Conservation (phyloP, 2,797 vertebrate genomes). For the Amblyraja radiata region DNA sequence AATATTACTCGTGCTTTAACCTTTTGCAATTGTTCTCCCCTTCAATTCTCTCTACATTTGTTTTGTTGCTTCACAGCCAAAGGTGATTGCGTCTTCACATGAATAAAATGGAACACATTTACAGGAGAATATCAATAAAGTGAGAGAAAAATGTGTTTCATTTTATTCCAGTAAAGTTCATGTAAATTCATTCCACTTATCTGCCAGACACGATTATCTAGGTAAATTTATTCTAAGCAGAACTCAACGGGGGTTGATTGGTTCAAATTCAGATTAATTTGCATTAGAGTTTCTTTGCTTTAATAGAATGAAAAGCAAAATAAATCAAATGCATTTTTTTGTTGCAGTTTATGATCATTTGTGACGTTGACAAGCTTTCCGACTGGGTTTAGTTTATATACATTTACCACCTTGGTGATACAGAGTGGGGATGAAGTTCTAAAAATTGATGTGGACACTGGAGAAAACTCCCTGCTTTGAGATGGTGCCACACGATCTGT, state of each 20-base stretch:
- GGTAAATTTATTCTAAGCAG: background rate
- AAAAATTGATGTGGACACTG: no score
- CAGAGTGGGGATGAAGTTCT: no score
- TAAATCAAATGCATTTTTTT: background rate
- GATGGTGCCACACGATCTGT: no score
- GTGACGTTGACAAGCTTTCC: background rate
- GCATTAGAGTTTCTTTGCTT: background rate
- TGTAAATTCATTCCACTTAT: background rate
- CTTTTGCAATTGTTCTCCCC: background rate
- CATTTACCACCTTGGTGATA: background rate
- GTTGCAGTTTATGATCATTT: background rate
- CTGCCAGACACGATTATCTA: background rate
- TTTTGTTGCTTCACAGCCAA: background rate
- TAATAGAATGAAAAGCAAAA: background rate
- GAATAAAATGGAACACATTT: no score
- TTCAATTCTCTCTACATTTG: background rate
- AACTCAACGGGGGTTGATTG: background rate
- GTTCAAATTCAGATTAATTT: slow-evolving; percentile 5
- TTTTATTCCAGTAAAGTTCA: background rate
- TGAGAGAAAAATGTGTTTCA: background rate
- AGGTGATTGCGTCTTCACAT: background rate
- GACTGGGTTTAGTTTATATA: background rate
- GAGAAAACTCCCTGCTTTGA: no score
- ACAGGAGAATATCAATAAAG: no score
- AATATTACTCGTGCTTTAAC: background rate